Evolutionary conservation across 2,888 invertebrate genomes (phyloP).

Genomic region (Cerastis leucographa): DNA sequence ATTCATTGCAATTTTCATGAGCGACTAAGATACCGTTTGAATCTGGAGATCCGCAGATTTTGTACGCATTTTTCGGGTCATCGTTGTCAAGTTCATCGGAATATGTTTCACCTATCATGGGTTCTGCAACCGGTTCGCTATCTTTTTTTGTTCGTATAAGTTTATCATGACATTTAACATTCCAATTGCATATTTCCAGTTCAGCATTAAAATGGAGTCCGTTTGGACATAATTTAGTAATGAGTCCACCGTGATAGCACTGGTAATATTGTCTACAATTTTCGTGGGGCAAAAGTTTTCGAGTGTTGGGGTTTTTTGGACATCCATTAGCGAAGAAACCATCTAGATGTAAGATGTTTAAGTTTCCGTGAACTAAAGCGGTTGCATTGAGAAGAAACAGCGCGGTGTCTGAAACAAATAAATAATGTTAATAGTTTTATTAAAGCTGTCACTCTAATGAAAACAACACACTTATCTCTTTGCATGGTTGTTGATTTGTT

Average conservation of each 20-base stretch:
- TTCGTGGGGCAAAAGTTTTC: constrained; percentile 60
- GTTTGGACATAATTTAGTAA: constrained; percentile 29
- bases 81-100: constrained; percentile 48
- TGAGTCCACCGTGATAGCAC: constrained; percentile 61
- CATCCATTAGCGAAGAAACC: constrained; percentile 42
- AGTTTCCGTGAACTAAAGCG: constrained; percentile 15
- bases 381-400: constrained; percentile 42
- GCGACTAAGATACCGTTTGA: constrained; percentile 70
- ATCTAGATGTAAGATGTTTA: background rate
- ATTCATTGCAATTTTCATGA: constrained; percentile 75
- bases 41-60: constrained; percentile 66
- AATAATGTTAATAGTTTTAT: constrained; percentile 3
- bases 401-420: constrained; percentile 53
- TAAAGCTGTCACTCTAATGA: background rate
- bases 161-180: constrained; percentile 45
- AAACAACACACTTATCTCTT: constrained; percentile 37
- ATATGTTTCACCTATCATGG: background rate
- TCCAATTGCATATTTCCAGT: constrained; percentile 65
- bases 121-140: background rate
- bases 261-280: constrained; percentile 70
- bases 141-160: background rate
- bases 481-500: background rate
- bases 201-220: constrained; percentile 37
- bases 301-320: constrained; percentile 37
- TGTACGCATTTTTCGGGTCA: constrained; percentile 66